Percentiles rank a stretch among this genome's conserved stretches.
Conservation (phyloP, 2,888 invertebrate genomes). For the Molorchus minor region DNA sequence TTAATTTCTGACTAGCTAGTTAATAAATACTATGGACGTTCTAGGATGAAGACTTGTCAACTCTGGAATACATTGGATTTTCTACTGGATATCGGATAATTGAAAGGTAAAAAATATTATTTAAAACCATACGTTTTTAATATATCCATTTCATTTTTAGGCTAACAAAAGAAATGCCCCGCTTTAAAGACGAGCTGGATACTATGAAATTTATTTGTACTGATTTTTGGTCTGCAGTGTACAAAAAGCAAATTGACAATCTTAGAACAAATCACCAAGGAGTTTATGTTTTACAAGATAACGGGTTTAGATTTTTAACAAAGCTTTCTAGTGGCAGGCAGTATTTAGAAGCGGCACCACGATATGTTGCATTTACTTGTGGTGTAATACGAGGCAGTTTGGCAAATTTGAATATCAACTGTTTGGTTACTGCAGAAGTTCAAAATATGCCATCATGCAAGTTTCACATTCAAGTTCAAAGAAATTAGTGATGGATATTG, state of each 20-base stretch:
- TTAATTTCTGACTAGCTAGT: neutral
- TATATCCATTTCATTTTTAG: slow-evolving; percentile 57
- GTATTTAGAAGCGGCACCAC: slow-evolving; percentile 89
- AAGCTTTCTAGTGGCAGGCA: slow-evolving; percentile 90
- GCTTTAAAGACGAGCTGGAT: slow-evolving; percentile 97
- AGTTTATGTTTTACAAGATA: slow-evolving; percentile 97
- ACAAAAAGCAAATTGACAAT: slow-evolving; percentile 98
- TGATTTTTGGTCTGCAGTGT: slow-evolving; percentile 98
- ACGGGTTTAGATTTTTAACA: slow-evolving; percentile 89
- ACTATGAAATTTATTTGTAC: slow-evolving; percentile 99
- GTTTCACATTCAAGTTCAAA: slow-evolving; percentile 90
- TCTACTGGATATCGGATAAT: slow-evolving; percentile 85
- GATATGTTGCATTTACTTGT: slow-evolving; percentile 95
- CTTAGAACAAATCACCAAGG: slow-evolving; percentile 97
- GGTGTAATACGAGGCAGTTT: slow-evolving; percentile 94
- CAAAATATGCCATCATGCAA: slow-evolving; percentile 91
- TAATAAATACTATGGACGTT: slow-evolving; percentile 33
- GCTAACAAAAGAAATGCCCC: slow-evolving; percentile 88
- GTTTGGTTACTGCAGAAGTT: slow-evolving; percentile 95
- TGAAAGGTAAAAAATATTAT: slow-evolving; percentile 67
- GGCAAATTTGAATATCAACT: slow-evolving; percentile 92
- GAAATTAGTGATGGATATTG: slow-evolving; percentile 61
- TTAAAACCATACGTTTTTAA: no score
- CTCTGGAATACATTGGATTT: slow-evolving; percentile 85
- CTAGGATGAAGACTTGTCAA: slow-evolving; percentile 75